Evolutionary conservation across 2,113 vertebrate species (phyloP).

Genomic region (Marmota flaviventris): DNA sequence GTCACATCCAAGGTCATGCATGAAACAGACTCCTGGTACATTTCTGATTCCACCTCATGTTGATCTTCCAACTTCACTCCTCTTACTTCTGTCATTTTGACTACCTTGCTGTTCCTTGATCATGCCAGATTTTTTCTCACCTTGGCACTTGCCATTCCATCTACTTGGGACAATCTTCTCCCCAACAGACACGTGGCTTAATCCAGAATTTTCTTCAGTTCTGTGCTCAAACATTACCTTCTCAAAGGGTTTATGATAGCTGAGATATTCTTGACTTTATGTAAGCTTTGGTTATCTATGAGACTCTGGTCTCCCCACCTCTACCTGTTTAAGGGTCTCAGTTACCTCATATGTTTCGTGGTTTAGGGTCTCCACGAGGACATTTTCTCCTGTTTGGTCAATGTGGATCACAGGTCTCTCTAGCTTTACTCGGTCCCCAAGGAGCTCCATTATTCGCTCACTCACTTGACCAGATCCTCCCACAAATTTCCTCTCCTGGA

Average conservation of each 20-base stretch:
- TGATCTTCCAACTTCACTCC: neutral
- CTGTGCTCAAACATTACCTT: constrained; percentile 14
- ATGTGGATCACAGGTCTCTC: constrained; percentile 92
- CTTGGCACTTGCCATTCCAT: neutral
- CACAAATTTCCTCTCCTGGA: constrained; percentile 96
- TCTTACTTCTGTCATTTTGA: constrained; percentile 20
- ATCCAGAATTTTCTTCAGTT: neutral
- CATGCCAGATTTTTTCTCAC: neutral
- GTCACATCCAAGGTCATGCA: neutral
- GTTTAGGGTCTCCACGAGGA: constrained; percentile 94
- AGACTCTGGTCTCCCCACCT: neutral
- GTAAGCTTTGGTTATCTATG: neutral
- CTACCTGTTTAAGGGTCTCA: neutral
- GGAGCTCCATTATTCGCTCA: constrained; percentile 91
- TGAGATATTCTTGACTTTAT: neutral
- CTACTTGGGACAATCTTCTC: neutral
- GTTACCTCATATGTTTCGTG: constrained; percentile 92
- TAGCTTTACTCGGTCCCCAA: constrained; percentile 93
- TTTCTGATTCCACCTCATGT: neutral
- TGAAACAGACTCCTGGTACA: neutral
- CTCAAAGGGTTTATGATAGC: neutral
- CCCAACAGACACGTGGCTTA: neutral
- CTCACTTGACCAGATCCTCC: constrained; percentile 97
- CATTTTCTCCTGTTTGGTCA: constrained; percentile 91
- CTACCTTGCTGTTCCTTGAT: neutral